Base-by-base conservation (phyloP, 2,888 invertebrate genomes). In the Yponomeuta cagnagella region DNA sequence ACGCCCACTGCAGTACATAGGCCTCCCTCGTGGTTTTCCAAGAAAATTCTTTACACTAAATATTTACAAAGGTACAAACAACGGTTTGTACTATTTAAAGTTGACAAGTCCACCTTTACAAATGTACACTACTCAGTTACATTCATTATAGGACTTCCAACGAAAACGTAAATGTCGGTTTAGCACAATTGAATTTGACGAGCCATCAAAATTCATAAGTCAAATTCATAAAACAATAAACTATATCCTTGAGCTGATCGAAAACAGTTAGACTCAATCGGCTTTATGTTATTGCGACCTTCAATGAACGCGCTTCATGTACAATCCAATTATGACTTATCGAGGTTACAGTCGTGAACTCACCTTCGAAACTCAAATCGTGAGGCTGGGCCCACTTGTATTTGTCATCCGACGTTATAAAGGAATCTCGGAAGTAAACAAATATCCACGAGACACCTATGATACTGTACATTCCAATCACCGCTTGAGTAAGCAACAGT, bases 401-500 rank as follows among this genome's bases (percentile, higher is more conserved):
- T 77, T 93, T 93, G 81, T 96, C 96, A 79, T 94, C 93, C 72
- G 95, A 94, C 23, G 96, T 96, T 77, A 97, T 95, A 82, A 98
- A 97, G 1, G 97, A 96, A 84, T 98, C 98, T 74, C 95, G 88
- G 77, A 98, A 96, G 89, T 96, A 98, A 64, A 97, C 95, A 78
- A 98, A 95, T 89, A 98, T 94, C 98, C 98, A 98, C 2, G 97
- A 96, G n/a, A 98, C 93, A 4, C 97, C 97, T 52, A 97, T 94
- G 71, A 97, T 95, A 79, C 97, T 97, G 89, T 98, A 98, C 75
- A 97, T 93, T 70, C 97, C 97, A 76, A 97, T 94, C 69, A 97
- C 92, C 6, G 96, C 95, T 83, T 97, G 97, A 8, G 95, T 94
- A 72, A 96, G 86, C 33, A 97, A 93, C 75, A 98, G 86, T 0